A percentile compares a stretch with the other conserved stretches of the same genome.
phyloP scores from a whole-genome alignment of 1,140 invertebrate genomes.

The Solenopsis invicta region DNA sequence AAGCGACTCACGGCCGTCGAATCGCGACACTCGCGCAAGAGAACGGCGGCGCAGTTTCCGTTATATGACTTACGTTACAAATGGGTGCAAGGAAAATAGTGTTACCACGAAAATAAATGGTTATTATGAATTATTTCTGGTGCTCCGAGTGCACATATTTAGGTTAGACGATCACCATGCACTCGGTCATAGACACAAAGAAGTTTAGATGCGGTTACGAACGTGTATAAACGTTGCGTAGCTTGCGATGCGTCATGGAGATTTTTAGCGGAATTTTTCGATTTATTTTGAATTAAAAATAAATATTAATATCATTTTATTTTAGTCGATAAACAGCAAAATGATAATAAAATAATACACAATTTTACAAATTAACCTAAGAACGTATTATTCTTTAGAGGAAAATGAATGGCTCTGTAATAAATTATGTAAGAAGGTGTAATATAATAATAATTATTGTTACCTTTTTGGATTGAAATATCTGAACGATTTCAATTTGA shows the following conservation, averaged over 20 bases:
- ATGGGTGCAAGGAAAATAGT: not conserved
- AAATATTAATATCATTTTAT: not conserved
- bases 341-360: not conserved
- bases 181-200: not conserved
- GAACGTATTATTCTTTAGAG: not conserved
- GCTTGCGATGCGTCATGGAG: not conserved
- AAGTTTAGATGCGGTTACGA: not conserved
- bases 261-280: not conserved
- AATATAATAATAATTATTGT: no score
- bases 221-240: not conserved
- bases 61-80: not conserved
- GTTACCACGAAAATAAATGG: not conserved
- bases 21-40: not conserved
- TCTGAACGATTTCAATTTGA: no score
- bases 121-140: not conserved
- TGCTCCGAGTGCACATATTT: not conserved
- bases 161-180: conserved; percentile 31
- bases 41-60: no score
- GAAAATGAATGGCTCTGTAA: no score
- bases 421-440: no score
- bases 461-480: no score
- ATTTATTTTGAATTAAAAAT: not conserved
- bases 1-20: not conserved
- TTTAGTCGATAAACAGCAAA: not conserved
- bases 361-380: not conserved